These are phyloP conservation scores for Ascidia mentula DNA, from an alignment of 23 tunicate species.

Conservation along the genomic window DNA sequence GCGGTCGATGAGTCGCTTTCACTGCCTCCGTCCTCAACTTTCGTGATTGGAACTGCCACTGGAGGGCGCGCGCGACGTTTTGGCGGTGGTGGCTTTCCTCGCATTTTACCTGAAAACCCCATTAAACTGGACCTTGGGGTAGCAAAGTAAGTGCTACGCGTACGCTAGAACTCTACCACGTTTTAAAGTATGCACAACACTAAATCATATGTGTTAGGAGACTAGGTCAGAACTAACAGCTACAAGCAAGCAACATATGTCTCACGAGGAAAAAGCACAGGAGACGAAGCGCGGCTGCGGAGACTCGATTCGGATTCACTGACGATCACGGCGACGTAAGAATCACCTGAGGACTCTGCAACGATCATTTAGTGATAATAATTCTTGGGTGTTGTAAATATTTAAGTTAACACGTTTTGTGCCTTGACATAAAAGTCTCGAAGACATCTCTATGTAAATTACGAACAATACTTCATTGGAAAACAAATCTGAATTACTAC, in stretches of 20 bases:
- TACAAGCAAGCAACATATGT: background rate
- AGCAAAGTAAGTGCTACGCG: background rate
- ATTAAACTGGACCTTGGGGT: background rate
- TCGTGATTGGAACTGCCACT: background rate
- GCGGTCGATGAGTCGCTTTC: background rate
- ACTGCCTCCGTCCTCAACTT: background rate
- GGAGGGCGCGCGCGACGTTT: slow-evolving; percentile 1
- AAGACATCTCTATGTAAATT: too few relatives aligned
- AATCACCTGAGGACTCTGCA: slow-evolving; percentile 8
- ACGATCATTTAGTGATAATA: too few relatives aligned
- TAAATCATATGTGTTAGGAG: too few relatives aligned
- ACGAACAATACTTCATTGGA: too few relatives aligned
- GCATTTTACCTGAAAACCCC: background rate
- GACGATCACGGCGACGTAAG: slow-evolving; percentile 16
- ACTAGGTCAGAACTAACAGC: background rate
- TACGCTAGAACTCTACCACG: background rate
- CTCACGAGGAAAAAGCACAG: background rate
- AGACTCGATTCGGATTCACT: slow-evolving; percentile 18
- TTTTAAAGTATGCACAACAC: background rate
- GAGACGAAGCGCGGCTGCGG: background rate
- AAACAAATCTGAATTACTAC: too few relatives aligned
- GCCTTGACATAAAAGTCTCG: too few relatives aligned
- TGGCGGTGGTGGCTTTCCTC: background rate
- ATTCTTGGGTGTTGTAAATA: too few relatives aligned
- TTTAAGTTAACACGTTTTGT: too few relatives aligned